Percentiles rank a stretch among this genome's conserved stretches.
These are phyloP conservation scores for Nephila pilipes DNA, from an alignment of 1,140 invertebrate genomes.

Conservation along the genomic window DNA sequence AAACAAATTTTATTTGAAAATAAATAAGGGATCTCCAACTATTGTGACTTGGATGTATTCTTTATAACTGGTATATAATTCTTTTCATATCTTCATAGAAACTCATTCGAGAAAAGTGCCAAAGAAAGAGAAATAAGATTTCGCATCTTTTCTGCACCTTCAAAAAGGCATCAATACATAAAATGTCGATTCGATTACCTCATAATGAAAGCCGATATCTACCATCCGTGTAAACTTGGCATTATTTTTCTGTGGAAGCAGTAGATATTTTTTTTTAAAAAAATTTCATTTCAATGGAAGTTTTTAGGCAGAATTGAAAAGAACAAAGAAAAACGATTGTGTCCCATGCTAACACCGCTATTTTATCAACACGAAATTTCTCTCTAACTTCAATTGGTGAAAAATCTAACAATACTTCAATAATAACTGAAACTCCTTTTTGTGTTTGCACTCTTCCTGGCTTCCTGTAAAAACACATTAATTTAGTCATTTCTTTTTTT, in stretches of 20 bases:
- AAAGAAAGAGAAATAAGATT: no score
- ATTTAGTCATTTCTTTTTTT: constrained; percentile 21
- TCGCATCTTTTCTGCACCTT: no score
- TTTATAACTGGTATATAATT: no score
- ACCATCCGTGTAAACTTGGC: not conserved
- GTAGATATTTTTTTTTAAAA: not conserved
- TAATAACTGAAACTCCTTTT: not conserved
- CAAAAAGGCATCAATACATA: no score
- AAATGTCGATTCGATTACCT: not conserved
- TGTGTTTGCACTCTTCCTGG: not conserved
- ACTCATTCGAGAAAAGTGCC: no score
- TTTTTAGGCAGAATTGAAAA: not conserved
- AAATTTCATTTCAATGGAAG: not conserved
- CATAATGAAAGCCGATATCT: not conserved
- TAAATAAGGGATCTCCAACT: no score
- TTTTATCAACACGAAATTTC: not conserved
- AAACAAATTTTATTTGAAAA: no score
- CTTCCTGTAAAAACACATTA: not conserved
- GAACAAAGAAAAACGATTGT: not conserved
- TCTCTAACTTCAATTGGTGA: not conserved
- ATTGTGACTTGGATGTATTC: no score
- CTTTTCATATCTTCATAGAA: no score
- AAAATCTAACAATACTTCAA: not conserved
- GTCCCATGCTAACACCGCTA: not conserved
- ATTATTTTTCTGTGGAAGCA: not conserved